Conservation (phyloP, 2,888 invertebrate species). For the Agonopterix arenella region DNA sequence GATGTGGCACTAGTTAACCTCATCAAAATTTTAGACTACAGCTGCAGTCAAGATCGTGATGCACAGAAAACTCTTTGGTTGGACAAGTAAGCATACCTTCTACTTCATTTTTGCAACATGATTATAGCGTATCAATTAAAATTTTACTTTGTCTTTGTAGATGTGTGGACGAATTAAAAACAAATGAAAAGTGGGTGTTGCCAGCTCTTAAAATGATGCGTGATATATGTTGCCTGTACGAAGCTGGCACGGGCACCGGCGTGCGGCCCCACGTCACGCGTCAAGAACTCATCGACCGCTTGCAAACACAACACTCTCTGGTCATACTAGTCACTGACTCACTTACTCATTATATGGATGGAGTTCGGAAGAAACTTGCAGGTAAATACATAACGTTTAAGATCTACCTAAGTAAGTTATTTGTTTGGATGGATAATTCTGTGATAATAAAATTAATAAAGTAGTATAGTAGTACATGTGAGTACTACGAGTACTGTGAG, state of each 20-base stretch:
- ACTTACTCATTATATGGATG: constrained; percentile 93
- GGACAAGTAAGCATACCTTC: constrained; percentile 78
- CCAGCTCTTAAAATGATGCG: constrained; percentile 96
- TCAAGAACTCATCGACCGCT: constrained; percentile 89
- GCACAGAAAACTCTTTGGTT: constrained; percentile 97
- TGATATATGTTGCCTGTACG: constrained; percentile 96
- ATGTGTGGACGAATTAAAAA: constrained; percentile 95
- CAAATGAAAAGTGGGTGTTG: constrained; percentile 92
- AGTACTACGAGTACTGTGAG: too few relatives aligned
- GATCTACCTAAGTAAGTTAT: too few relatives aligned
- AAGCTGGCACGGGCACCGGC: constrained; percentile 81
- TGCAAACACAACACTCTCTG: constrained; percentile 94
- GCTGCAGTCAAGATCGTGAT: constrained; percentile 97
- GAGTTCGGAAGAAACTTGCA: constrained; percentile 78
- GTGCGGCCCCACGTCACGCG: constrained; percentile 69
- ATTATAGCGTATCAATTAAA: background rate
- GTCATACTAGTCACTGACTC: constrained; percentile 96
- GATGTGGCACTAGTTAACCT: constrained; percentile 97
- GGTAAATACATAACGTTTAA: constrained; percentile 23
- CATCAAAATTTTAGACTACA: constrained; percentile 98
- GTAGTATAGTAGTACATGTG: too few relatives aligned
- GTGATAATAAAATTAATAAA: too few relatives aligned
- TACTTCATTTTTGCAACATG: background rate
- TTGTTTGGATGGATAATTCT: background rate
- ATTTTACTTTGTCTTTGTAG: constrained; percentile 21